Conservation (phyloP, 2,113 vertebrate species). For the Eptesicus fuscus region DNA sequence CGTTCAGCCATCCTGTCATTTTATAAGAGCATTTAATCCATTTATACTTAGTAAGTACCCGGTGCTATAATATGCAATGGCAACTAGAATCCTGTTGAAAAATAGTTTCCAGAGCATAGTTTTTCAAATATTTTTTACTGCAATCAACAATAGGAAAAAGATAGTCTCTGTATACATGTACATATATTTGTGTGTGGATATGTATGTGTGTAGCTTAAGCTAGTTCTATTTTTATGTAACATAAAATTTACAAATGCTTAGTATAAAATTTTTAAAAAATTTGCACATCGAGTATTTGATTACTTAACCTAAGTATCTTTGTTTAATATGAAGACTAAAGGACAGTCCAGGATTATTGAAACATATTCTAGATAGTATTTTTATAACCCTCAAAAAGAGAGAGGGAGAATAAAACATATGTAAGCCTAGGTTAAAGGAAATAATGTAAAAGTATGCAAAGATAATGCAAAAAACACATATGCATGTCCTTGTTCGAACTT, state of each 20-base stretch:
- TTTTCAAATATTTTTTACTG: background rate
- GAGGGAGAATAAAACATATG: background rate
- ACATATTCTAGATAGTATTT: background rate
- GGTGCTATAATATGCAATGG: background rate
- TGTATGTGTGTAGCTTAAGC: background rate
- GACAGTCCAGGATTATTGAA: background rate
- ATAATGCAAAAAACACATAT: background rate
- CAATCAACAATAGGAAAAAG: background rate
- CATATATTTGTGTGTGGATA: background rate
- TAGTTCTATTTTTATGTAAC: background rate
- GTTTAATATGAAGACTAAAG: background rate
- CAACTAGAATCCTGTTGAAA: background rate
- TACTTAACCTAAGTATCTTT: background rate
- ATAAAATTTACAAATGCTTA: background rate
- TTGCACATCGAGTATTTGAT: background rate
- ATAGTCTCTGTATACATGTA: background rate
- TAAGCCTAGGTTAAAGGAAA: background rate
- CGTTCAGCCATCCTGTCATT: background rate
- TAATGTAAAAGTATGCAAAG: background rate
- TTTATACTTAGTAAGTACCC: background rate
- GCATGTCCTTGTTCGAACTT: background rate
- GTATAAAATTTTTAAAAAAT: background rate
- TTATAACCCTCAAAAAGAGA: background rate
- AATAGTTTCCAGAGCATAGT: background rate
- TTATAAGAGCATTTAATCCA: background rate